Evolutionary conservation across 2,113 vertebrate genomes (phyloP), one percentile per base, ranked within the genome.

Genomic region (Ceyx cyanopectus): DNA sequence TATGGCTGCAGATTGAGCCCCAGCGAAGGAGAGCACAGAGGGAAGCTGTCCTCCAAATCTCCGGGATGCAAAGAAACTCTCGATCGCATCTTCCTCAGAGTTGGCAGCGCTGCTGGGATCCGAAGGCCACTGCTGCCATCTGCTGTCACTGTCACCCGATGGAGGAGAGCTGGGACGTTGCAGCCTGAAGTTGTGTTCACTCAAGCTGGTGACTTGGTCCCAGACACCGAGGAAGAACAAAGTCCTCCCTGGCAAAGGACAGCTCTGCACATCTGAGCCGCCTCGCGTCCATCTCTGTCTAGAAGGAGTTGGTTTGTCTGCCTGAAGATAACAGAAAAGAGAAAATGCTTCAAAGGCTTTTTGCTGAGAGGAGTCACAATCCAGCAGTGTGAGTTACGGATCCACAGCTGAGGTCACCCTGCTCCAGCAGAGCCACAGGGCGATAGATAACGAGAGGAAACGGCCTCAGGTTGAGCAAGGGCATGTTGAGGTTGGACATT

Each of bases 91-190:
- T 16, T 70, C 5, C 43, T n/a, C 43, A 5, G 70, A 62, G 76
- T 75, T 13, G 63, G 66, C 65, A 6, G 43, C 1, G 6, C 62
- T 80, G 56, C 57, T 62, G 46, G 29, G 14, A 77, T 97, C 78
- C 79, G 85, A 98, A 99, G 98, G 97, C 97, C 98, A 98, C 98
- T 98, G 98, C 97, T 99, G 99, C 98, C 99, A 99, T 98, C 99
- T 99, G 95, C 95, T 97, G 97, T 93, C 93, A 29, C 22, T 78
- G 66, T 63, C 86, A 85, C 54, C 32, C 8, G 6, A 3, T 21
- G 61, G 58, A 41, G n/a, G 81, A 53, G 54, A 81, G 77, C 72
- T n/a, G 81, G 51, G 72, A n/a, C 20, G 7, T 5, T 1, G 21
- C 62, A 9, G 40, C 74, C 45, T 34, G 60, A 19, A 41, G 41